phyloP scores from a whole-genome alignment of 2,113 vertebrate species.

The Vidua macroura region DNA sequence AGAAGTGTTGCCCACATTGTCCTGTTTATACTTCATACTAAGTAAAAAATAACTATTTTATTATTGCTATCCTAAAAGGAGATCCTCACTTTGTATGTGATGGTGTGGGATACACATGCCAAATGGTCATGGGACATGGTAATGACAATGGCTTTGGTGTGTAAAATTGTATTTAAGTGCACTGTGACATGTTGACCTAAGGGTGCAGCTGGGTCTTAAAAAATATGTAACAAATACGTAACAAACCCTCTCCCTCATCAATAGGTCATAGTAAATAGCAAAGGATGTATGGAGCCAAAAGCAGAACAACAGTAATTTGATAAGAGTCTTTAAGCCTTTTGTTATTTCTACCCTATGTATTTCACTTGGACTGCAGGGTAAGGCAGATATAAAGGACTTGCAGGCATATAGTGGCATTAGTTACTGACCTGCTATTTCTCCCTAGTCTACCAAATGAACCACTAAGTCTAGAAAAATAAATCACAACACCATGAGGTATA shows the following conservation, averaged over 20 bases:
- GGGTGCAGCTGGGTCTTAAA: not conserved
- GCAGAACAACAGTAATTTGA: not conserved
- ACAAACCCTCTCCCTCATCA: not conserved
- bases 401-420: not conserved
- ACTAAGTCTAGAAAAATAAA: not conserved
- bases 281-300: not conserved
- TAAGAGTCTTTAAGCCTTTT: not conserved
- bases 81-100: accelerated
- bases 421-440: not conserved
- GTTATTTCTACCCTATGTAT: not conserved
- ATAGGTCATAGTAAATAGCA: not conserved
- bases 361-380: not conserved
- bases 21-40: not conserved
- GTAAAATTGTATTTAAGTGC: not conserved
- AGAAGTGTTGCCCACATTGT: not conserved
- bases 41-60: not conserved
- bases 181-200: not conserved
- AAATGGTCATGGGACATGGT: not conserved
- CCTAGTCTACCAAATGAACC: not conserved
- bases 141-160: not conserved
- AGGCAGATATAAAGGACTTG: not conserved
- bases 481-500: not conserved
- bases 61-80: not conserved
- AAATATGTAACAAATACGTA: not conserved
- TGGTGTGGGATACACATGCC: not conserved